Base-by-base conservation (phyloP, 2,888 invertebrate genomes). In the Crossocerus cetratus region DNA sequence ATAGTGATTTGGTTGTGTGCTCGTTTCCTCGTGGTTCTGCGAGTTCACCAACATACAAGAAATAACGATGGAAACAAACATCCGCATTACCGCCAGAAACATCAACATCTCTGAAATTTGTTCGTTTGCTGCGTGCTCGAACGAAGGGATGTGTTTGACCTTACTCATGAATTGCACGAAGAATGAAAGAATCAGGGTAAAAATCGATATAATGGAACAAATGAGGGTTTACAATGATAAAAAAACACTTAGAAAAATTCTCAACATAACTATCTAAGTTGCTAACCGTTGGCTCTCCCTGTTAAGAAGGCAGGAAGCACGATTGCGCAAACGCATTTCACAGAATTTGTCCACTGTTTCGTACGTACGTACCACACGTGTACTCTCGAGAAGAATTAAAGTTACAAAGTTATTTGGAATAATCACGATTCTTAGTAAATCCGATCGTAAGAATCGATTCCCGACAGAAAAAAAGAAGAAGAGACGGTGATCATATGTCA, bases 231-330 rank as follows among this genome's bases (percentile, higher is more conserved):
- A 66, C 69, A 63, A 78, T 79, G 57, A 77, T 80, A 65, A 76
- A 74, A 60, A 73, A 71, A 80, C 63, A 65, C 44, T 78, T 77
- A 57, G 74, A 79, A 82, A 83, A 75, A 74, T 76, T 65, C 65
- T 69, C 70, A 69, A 73, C 60, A 69, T 64, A 71, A 77, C 74
- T 78, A 78, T 71, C 69, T 82, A 77, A 76, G 76, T 77, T 69
- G 69, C 72, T 76, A 72, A 82, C 65, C 68, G 72, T 75, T 75
- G 77, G 56, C 69, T 65, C 72, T 70, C 67, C 75, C 74, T 71
- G 72, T 78, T 72, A 71, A 69, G 72, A 82, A 84, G 77, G 80
- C 72, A 85, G 86, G 83, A 86, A 86, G 82, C 83, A 85, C 85
- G 72, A 81, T 78, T 81, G 80, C 83, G 76, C 77, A 78, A 80